Percentiles rank a stretch among this genome's conserved stretches.
These are phyloP conservation scores for Halocynthia aurantium DNA, from an alignment of 23 tunicate genomes.

Conservation along the genomic window DNA sequence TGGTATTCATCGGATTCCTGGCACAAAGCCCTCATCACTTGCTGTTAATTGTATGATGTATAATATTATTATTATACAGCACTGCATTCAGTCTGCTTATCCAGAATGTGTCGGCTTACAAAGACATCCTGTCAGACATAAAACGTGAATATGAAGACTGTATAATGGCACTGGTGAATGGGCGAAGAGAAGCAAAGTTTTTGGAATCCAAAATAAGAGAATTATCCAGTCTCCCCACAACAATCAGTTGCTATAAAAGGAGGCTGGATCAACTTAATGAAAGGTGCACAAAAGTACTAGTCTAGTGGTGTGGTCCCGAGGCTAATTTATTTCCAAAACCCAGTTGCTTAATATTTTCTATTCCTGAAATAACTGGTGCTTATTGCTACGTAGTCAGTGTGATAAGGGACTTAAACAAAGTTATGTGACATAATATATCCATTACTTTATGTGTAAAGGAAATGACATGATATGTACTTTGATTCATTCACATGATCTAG, in stretches of 20 bases:
- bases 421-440: too few species aligned
- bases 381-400: too few species aligned
- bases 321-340: background rate
- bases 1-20: too few species aligned
- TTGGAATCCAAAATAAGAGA: conserved; percentile 56
- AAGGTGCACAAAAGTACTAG: conserved; percentile 33
- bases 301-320: background rate
- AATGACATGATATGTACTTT: too few species aligned
- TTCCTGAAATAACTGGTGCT: too few species aligned
- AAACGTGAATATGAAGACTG: conserved; percentile 88
- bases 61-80: conserved; percentile 18
- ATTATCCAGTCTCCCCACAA: conserved; percentile 41
- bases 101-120: conserved; percentile 59
- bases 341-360: background rate
- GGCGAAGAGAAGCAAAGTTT: conserved; percentile 54
- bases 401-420: too few species aligned
- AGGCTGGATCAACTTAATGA: conserved; percentile 66
- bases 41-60: too few species aligned
- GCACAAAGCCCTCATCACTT: too few species aligned
- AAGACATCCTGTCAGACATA: conserved; percentile 72
- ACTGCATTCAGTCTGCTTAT: conserved; percentile 60
- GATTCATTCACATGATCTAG: too few species aligned
- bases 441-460: too few species aligned
- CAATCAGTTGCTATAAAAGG: conserved; percentile 61
- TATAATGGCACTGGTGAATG: conserved; percentile 43